A percentile compares a stretch with the other conserved stretches of the same genome.
These are phyloP conservation scores for Philhelius pedissequus DNA, from an alignment of 2,888 invertebrate genomes.

Conservation along the genomic window DNA sequence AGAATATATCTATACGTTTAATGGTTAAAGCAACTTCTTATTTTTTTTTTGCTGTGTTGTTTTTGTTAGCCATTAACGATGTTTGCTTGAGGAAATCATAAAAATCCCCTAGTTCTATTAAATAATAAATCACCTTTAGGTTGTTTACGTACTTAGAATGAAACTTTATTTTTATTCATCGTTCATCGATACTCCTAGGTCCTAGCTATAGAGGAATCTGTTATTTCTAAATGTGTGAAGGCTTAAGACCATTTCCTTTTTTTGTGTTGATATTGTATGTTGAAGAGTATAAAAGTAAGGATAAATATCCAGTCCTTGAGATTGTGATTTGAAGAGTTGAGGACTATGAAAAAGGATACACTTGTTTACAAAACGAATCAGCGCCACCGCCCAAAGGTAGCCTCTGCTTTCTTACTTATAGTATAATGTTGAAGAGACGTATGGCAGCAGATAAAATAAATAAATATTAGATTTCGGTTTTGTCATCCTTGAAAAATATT, in stretches of 20 bases:
- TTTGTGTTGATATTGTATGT: background rate
- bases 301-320: conserved; percentile 16
- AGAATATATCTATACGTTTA: background rate
- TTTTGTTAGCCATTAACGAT: conserved; percentile 6
- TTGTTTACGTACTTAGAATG: conserved; percentile 36
- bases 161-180: conserved; percentile 29
- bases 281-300: background rate
- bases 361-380: conserved; percentile 56
- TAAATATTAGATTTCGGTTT: conserved; percentile 60
- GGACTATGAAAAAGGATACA: conserved; percentile 15
- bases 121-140: conserved; percentile 61
- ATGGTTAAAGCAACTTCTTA: background rate
- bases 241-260: conserved; percentile 10
- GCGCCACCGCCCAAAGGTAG: conserved; percentile 41
- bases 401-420: background rate
- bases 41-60: background rate
- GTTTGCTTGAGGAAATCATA: conserved; percentile 14
- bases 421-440: conserved; percentile 8
- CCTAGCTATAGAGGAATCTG: background rate
- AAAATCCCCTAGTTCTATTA: conserved; percentile 41
- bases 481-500: conserved; percentile 50
- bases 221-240: conserved; percentile 4
- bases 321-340: background rate
- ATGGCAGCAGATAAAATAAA: conserved; percentile 42
- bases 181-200: conserved; percentile 35